These are phyloP conservation scores for Dastarcus helophoroides DNA, from an alignment of 2,888 invertebrate genomes.

Conservation along the genomic window DNA sequence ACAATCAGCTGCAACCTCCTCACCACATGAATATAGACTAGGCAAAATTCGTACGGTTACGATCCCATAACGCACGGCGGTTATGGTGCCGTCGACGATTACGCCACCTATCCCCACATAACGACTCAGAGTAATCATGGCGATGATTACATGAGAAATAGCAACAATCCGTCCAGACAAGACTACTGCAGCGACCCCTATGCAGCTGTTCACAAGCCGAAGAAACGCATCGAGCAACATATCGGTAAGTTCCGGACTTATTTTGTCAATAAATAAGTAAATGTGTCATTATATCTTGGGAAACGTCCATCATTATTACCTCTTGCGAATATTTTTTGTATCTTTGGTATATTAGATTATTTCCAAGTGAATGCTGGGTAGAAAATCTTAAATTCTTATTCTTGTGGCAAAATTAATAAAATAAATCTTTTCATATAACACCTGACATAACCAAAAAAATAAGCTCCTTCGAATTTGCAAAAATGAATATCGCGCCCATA, in stretches of 20 bases:
- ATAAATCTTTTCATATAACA: too few species aligned
- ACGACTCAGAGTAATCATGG: conserved; percentile 53
- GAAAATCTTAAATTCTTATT: too few species aligned
- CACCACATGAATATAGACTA: conserved; percentile 51
- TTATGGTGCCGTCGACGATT: conserved; percentile 72
- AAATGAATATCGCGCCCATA: too few species aligned
- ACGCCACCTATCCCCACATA: conserved; percentile 74
- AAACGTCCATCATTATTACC: too few species aligned
- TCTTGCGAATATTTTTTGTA: too few species aligned
- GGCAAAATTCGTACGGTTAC: conserved; percentile 57
- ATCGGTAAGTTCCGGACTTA: conserved; percentile 54
- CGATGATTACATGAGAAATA: conserved; percentile 61
- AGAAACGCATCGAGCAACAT: conserved; percentile 77
- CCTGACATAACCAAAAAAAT: too few species aligned
- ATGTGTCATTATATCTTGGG: too few species aligned
- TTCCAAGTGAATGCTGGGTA: too few species aligned
- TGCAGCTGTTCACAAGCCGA: conserved; percentile 80
- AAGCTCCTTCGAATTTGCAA: too few species aligned
- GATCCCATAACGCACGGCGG: conserved; percentile 73
- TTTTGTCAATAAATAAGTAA: conserved; percentile 2
- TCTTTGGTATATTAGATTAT: too few species aligned
- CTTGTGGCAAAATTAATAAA: too few species aligned
- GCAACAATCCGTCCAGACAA: conserved; percentile 75
- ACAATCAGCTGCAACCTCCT: conserved; percentile 45
- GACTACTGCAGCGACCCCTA: conserved; percentile 83